These are phyloP conservation scores for Caenorhabditis wallacei DNA, from an alignment of 2,888 invertebrate genomes.

Conservation along the genomic window DNA sequence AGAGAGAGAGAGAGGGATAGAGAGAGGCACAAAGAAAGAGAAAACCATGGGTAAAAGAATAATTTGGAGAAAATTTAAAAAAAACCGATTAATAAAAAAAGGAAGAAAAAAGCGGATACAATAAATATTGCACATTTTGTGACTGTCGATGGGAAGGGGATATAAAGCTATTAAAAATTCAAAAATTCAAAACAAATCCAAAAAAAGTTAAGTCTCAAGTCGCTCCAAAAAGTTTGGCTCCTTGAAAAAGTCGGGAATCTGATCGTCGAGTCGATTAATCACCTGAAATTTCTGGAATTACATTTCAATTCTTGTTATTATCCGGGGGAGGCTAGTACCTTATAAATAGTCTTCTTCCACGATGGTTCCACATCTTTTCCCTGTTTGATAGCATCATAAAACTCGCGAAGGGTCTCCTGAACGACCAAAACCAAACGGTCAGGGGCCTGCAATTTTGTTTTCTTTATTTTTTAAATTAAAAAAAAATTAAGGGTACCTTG, in stretches of 20 bases:
- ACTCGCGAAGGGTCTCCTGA: conserved; percentile 97
- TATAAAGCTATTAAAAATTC: not conserved
- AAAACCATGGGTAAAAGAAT: not conserved
- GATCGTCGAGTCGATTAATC: conserved; percentile 98
- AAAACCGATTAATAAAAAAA: not conserved
- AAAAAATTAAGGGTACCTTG: conserved; percentile 87
- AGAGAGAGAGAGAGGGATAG: not conserved
- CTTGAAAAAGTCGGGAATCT: conserved; percentile 99
- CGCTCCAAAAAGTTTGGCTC: conserved; percentile 99
- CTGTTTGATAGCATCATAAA: conserved; percentile 97
- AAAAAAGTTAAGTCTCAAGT: conserved; percentile 87
- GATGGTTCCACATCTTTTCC: conserved; percentile 98
- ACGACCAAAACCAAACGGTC: conserved; percentile 97
- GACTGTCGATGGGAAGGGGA: not conserved
- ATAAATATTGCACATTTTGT: not conserved
- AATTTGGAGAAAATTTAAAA: not conserved
- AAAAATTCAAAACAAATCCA: conserved; percentile 1
- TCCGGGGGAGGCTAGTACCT: conserved; percentile 84
- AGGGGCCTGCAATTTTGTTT: conserved; percentile 90
- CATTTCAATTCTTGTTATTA: no score
- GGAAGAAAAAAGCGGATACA: not conserved
- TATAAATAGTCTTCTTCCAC: conserved; percentile 99
- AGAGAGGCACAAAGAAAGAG: no score
- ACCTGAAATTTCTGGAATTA: conserved; percentile 85
- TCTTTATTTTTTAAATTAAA: not conserved